Conservation (phyloP, 2,113 vertebrate genomes). For the Thermophis baileyi region DNA sequence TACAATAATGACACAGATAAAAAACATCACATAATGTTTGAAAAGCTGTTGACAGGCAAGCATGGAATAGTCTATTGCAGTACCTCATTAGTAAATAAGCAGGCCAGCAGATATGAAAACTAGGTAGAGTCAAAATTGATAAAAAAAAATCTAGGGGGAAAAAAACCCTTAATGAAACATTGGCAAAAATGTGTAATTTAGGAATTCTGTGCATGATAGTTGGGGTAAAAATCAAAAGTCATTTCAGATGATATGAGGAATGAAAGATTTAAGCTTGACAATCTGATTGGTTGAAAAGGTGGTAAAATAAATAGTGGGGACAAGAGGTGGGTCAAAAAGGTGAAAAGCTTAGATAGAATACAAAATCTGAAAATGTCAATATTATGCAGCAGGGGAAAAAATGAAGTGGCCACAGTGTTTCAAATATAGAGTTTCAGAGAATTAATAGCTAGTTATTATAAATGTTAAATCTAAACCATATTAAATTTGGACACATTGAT, state of each 20-base stretch:
- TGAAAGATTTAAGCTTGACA: constrained; percentile 5
- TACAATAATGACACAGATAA: neutral
- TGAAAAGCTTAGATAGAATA: neutral
- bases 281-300: neutral
- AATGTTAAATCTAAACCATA: constrained; percentile 48
- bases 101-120: neutral
- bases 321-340: neutral
- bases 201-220: neutral
- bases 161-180: neutral
- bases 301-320: constrained; percentile 7
- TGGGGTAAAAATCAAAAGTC: neutral
- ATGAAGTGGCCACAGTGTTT: constrained; percentile 7
- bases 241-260: neutral
- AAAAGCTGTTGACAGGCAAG: neutral
- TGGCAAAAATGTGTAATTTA: neutral
- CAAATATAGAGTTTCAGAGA: constrained; percentile 32
- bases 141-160: neutral
- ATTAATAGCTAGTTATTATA: constrained; percentile 47
- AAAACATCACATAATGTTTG: neutral
- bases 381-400: constrained; percentile 8
- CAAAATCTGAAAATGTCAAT: constrained; percentile 15
- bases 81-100: neutral
- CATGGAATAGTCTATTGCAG: neutral
- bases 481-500: constrained; percentile 43
- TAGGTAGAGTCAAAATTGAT: neutral